Base-by-base conservation (phyloP, 2,113 vertebrate species). In the Centropristis striata region DNA sequence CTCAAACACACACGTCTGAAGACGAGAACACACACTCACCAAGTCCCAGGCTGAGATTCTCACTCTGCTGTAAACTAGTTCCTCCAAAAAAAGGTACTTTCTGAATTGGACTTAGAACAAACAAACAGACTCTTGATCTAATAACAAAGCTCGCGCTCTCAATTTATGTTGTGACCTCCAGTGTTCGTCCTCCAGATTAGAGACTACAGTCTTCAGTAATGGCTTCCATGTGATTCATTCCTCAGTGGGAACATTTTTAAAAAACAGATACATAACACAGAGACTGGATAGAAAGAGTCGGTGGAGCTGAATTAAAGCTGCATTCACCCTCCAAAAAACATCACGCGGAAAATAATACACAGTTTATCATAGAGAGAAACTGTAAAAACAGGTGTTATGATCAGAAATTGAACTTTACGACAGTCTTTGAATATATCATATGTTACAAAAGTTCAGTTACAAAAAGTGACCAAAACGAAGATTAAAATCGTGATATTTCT, bases 221-320 rank as follows among this genome's bases (percentile, higher is more conserved):
- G 2, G 32, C 37, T 83, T 84, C 85, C 90, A 91, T 91, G 90
- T 84, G 92, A 92, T 77, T 25, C 64, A 44, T 65, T 23, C 21
- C 28, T 63, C 32, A 27, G 11, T 28, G 28, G 0, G 20, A 18
- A 63, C 23, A 28, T n/a, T 65, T 18, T 55, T n/a, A n/a, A 18
- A 5, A 9, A 54, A 8, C 5, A 10, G 37, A 23, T 0, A 2
- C 53, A 37, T 5, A 0, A 28, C n/a, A n/a, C n/a, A n/a, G n/a
- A n/a, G n/a, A n/a, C n/a, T n/a, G n/a, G n/a, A n/a, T n/a, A n/a
- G n/a, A n/a, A n/a, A n/a, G n/a, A n/a, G n/a, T n/a, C n/a, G n/a
- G n/a, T n/a, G n/a, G n/a, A n/a, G 5, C 37, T 8, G 5, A 8
- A 12, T 23, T 20, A 2, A 15, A 15, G 21, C n/a, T 12, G 6